These are phyloP conservation scores for Echinometra lucunter DNA, from an alignment of 53 echinoderm and acorn worm genomes.

Conservation along the genomic window DNA sequence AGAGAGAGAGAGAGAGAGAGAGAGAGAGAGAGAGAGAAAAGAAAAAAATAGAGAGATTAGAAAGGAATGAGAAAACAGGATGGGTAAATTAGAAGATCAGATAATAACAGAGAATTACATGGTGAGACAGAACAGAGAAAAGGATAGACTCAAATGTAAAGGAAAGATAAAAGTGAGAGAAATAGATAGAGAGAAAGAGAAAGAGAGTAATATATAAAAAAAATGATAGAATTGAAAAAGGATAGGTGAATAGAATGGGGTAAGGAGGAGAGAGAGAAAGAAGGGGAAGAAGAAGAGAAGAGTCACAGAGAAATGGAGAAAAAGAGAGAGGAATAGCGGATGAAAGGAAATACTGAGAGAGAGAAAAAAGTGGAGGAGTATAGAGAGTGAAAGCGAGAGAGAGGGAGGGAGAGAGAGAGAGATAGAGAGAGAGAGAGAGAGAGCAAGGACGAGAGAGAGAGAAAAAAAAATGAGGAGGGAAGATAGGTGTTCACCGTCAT, in stretches of 20 bases:
- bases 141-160: neutral
- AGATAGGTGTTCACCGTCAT: neutral
- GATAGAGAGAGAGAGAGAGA: neutral
- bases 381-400: neutral
- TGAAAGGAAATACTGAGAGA: neutral
- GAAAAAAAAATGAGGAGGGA: too few species aligned
- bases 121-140: neutral
- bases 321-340: neutral
- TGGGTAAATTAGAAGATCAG: neutral
- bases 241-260: too few species aligned
- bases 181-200: neutral
- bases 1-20: neutral
- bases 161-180: neutral
- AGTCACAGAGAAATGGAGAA: neutral
- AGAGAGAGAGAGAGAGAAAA: neutral
- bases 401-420: neutral
- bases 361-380: neutral
- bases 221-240: neutral
- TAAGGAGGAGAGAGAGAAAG: neutral
- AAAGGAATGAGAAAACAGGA: neutral
- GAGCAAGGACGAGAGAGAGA: neutral
- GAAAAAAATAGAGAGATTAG: neutral
- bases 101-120: neutral
- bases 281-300: neutral
- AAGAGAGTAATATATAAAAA: neutral